Percentiles rank a stretch among this genome's conserved stretches.
Conservation (phyloP, 2,888 invertebrate genomes). For the Coenonympha arcania region DNA sequence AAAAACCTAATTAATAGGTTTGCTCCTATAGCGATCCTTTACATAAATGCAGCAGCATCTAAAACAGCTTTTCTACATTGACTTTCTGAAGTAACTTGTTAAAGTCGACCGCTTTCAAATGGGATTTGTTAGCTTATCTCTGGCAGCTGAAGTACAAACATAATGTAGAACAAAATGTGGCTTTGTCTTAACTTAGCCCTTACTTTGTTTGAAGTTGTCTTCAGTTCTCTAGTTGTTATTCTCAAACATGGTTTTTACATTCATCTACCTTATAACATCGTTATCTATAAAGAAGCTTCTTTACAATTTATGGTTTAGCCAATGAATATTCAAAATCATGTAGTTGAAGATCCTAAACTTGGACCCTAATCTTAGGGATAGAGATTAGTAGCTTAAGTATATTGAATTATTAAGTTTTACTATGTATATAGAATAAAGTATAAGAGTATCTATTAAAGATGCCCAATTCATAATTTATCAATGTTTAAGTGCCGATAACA, state of each 20-base stretch:
- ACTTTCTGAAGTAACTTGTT: conserved; percentile 1
- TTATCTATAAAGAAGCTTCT: too few species aligned
- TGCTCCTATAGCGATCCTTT: neutral
- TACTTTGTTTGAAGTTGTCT: neutral
- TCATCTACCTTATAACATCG: too few species aligned
- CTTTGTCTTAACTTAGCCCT: neutral
- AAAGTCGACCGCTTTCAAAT: conserved; percentile 1
- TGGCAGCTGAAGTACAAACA: neutral
- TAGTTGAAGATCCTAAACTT: too few species aligned
- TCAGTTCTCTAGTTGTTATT: neutral
- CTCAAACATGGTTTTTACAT: neutral
- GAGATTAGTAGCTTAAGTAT: too few species aligned
- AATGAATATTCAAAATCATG: too few species aligned
- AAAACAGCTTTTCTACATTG: neutral
- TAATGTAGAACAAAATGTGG: neutral
- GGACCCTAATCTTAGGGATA: too few species aligned
- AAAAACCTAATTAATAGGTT: neutral
- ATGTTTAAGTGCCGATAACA: too few species aligned
- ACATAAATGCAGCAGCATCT: neutral
- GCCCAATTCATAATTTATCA: too few species aligned
- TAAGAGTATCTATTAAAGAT: too few species aligned
- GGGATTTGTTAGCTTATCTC: conserved; percentile 3
- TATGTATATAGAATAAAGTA: too few species aligned
- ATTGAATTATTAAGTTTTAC: too few species aligned
- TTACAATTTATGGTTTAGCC: too few species aligned